A percentile compares a stretch with the other conserved stretches of the same genome.
Evolutionary conservation across 2,888 invertebrate species (phyloP).

Genomic region (Lithophane leautieri): DNA sequence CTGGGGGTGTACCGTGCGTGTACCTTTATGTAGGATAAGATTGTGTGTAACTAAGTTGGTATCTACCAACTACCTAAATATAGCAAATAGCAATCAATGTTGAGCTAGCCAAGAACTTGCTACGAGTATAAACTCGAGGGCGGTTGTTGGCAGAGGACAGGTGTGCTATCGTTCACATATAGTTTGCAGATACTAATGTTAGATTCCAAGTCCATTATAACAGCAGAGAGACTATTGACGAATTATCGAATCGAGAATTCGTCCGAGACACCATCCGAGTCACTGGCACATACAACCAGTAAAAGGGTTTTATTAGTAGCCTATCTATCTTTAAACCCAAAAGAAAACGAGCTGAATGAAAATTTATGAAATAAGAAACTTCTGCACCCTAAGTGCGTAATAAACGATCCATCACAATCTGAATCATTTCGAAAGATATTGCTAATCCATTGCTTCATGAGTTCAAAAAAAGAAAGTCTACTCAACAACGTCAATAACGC

Average conservation of each 20-base stretch:
- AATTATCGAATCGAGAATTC: conserved; percentile 22
- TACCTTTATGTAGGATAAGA: too few species aligned
- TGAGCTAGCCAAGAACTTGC: conserved; percentile 36
- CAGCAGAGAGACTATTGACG: conserved; percentile 21
- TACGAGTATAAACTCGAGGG: conserved; percentile 23
- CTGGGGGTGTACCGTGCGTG: too few species aligned
- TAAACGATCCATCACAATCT: too few species aligned
- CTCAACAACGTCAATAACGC: too few species aligned
- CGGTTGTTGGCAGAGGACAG: conserved; percentile 44
- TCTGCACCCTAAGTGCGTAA: too few species aligned
- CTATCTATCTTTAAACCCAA: not conserved
- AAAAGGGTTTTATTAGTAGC: not conserved
- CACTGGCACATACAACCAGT: not conserved
- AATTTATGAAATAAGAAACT: not conserved
- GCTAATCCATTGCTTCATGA: too few species aligned
- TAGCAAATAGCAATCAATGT: conserved; percentile 24
- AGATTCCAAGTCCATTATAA: conserved; percentile 42
- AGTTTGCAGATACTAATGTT: conserved; percentile 34
- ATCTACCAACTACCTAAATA: not conserved
- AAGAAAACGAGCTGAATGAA: not conserved
- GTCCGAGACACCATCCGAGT: not conserved
- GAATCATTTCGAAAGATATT: too few species aligned
- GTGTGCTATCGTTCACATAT: conserved; percentile 32
- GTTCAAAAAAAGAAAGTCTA: too few species aligned
- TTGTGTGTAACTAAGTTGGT: not conserved